phyloP scores from a whole-genome alignment of 1,140 invertebrate genomes.

The Leptinotarsa texana region DNA sequence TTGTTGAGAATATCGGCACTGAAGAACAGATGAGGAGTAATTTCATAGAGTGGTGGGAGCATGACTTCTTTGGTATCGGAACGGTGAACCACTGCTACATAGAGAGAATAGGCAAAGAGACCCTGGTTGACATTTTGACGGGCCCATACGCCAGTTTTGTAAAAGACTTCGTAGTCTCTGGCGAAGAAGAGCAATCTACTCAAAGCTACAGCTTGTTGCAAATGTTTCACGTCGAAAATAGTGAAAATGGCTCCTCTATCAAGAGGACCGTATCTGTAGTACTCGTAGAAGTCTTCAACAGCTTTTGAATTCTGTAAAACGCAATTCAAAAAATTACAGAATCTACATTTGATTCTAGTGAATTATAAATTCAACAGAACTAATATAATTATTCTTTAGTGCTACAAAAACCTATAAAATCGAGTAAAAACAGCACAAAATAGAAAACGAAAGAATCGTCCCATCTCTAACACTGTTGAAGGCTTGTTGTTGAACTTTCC shows the following conservation, averaged over 20 bases:
- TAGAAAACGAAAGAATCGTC: too few relatives aligned
- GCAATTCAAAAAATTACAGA: too few relatives aligned
- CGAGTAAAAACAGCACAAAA: too few relatives aligned
- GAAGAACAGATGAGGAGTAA: constrained; percentile 67
- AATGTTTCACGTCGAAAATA: constrained; percentile 58
- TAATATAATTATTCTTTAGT: too few relatives aligned
- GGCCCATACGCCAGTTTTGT: constrained; percentile 67
- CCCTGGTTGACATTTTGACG: constrained; percentile 66
- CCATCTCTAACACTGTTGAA: too few relatives aligned
- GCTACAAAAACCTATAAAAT: too few relatives aligned
- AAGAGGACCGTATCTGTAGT: constrained; percentile 53
- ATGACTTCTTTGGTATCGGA: constrained; percentile 62
- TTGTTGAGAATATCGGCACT: constrained; percentile 61
- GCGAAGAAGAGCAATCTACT: constrained; percentile 65
- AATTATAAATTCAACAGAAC: too few relatives aligned
- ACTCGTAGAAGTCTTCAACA: constrained; percentile 56
- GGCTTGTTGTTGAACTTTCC: too few relatives aligned
- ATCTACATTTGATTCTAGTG: too few relatives aligned
- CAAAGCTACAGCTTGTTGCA: constrained; percentile 60
- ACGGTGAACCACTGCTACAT: constrained; percentile 64
- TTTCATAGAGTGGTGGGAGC: constrained; percentile 68
- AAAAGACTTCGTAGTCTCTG: constrained; percentile 67
- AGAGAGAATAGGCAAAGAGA: constrained; percentile 66
- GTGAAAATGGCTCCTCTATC: constrained; percentile 55
- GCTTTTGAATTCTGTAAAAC: constrained; percentile 47